These are phyloP conservation scores for Matsumyia berberina DNA, from an alignment of 2,888 invertebrate species.

Conservation along the genomic window DNA sequence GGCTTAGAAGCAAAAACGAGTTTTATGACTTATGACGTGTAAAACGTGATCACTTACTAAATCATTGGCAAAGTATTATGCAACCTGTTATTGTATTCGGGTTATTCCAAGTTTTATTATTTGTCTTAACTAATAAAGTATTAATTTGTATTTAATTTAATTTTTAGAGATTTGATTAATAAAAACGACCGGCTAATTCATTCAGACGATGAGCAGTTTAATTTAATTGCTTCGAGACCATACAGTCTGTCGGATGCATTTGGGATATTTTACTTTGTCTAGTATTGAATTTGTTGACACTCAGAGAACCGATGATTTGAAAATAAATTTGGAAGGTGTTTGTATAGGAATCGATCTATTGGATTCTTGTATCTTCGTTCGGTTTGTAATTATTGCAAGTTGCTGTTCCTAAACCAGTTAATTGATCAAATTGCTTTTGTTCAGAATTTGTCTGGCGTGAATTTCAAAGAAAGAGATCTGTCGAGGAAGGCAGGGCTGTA, in stretches of 20 bases:
- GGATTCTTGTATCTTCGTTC: no score
- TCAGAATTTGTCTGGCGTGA: no score
- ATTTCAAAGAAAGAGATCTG: no score
- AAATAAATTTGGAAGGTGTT: no score
- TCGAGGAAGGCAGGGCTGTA: no score
- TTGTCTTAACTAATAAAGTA: slow-evolving; percentile 31
- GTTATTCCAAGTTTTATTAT: slow-evolving; percentile 39
- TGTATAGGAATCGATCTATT: no score
- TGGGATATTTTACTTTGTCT: neutral
- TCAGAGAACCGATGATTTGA: neutral
- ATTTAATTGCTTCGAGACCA: slow-evolving; percentile 13
- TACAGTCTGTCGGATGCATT: slow-evolving; percentile 11
- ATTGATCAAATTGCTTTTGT: no score
- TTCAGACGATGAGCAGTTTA: slow-evolving; percentile 10
- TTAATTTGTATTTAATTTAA: slow-evolving; percentile 33
- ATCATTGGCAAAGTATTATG: slow-evolving; percentile 36
- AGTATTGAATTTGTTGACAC: neutral
- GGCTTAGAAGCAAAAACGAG: slow-evolving; percentile 19
- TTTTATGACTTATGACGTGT: slow-evolving; percentile 28
- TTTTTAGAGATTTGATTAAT: slow-evolving; percentile 11
- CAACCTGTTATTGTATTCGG: slow-evolving; percentile 20
- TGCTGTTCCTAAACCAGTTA: no score
- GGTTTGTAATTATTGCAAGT: no score
- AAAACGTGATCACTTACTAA: slow-evolving; percentile 41
- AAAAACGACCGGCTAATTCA: neutral